Evolutionary conservation across 2,888 invertebrate species (phyloP).

Genomic region (Torymus texanus): DNA sequence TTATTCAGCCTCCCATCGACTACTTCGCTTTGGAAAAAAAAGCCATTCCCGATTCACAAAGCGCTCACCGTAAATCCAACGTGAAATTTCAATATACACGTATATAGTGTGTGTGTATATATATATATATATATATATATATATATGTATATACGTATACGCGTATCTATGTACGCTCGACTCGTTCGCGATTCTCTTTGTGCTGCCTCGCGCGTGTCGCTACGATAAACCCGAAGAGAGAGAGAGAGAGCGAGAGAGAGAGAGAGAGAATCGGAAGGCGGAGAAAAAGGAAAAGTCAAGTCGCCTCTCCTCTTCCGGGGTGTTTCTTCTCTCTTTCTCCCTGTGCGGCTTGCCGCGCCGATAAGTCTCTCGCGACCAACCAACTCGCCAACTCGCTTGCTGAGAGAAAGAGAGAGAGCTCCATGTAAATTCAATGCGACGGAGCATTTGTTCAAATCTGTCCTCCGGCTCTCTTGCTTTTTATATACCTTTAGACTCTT

Average conservation of each 20-base stretch:
- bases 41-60: constrained; percentile 3
- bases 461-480: not conserved
- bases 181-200: constrained; percentile 32
- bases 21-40: not conserved
- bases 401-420: not conserved
- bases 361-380: no score
- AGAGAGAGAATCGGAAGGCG: not conserved
- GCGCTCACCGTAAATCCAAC: constrained; percentile 15
- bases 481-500: no score
- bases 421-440: constrained; percentile 9
- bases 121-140: no score
- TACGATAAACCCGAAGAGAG: constrained; percentile 7
- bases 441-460: constrained; percentile 31
- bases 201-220: constrained; percentile 25
- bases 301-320: constrained; percentile 18
- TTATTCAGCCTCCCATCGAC: no score
- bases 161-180: no score
- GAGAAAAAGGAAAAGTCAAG: constrained; percentile 4
- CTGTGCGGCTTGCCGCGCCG: not conserved
- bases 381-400: no score
- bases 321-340: no score
- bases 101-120: no score
- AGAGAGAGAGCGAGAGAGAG: constrained; percentile 5
- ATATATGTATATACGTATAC: no score
- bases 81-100: constrained; percentile 10